These are phyloP conservation scores for Boleophthalmus pectinirostris DNA, from an alignment of 2,113 vertebrate genomes.

Conservation along the genomic window DNA sequence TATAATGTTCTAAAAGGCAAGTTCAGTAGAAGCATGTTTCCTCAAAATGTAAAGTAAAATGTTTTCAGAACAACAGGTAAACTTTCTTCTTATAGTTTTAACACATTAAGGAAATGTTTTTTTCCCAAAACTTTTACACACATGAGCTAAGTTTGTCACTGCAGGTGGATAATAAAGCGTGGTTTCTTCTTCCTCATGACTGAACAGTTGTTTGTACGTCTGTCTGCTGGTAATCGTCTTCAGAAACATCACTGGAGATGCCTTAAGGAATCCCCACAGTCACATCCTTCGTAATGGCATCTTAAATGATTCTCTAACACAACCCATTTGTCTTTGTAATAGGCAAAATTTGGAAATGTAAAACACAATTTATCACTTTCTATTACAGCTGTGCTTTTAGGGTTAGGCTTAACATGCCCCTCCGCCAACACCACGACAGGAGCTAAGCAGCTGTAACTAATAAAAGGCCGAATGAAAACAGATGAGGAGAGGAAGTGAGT, in stretches of 20 bases:
- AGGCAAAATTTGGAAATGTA: constrained; percentile 23
- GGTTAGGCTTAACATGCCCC: not conserved
- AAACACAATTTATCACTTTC: constrained; percentile 23
- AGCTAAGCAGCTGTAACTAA: constrained; percentile 5
- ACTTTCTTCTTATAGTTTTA: no score
- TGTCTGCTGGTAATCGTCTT: constrained; percentile 37
- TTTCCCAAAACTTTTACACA: not conserved
- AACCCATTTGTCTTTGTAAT: constrained; percentile 24
- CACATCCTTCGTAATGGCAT: constrained; percentile 34
- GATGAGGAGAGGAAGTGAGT: not conserved
- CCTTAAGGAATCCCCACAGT: constrained; percentile 31
- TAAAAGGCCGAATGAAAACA: constrained; percentile 3
- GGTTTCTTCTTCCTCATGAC: constrained; percentile 16
- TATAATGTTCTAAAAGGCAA: not conserved
- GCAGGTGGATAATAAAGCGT: constrained; percentile 13
- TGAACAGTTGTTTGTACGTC: constrained; percentile 20
- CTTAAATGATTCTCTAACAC: constrained; percentile 43
- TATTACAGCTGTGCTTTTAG: constrained; percentile 23
- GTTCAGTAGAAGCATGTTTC: no score
- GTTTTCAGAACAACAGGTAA: no score
- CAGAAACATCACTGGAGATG: constrained; percentile 39
- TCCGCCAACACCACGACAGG: not conserved
- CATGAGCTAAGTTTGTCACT: no score
- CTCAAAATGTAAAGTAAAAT: no score
- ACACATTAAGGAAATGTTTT: not conserved